phyloP scores from a whole-genome alignment of 2,797 vertebrate species.

The Chlorospingus semifuscus region DNA sequence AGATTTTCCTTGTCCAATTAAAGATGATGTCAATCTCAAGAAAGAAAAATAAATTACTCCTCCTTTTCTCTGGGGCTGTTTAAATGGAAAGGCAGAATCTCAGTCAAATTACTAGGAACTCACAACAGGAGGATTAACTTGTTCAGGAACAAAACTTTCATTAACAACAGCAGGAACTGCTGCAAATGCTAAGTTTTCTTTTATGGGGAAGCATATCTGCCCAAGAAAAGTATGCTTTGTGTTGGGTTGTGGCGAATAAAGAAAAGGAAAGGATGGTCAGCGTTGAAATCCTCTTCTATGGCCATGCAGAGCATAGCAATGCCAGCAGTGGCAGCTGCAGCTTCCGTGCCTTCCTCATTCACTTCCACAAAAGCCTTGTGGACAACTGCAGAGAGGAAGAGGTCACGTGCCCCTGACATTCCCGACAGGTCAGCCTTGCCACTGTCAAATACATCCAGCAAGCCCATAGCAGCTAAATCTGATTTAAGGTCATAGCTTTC shows the following conservation, averaged over 20 bases:
- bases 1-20: not conserved
- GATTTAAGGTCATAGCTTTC: slow-evolving; percentile 82
- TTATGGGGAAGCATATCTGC: slow-evolving; percentile 82
- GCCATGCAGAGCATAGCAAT: slow-evolving; percentile 56
- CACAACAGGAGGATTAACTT: not conserved
- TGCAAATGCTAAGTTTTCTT: not conserved
- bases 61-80: not conserved
- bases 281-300: slow-evolving; percentile 79
- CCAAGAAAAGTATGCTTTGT: slow-evolving; percentile 85
- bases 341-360: slow-evolving; percentile 94
- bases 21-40: not conserved
- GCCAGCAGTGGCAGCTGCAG: slow-evolving; percentile 86
- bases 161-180: not conserved
- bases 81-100: not conserved
- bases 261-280: slow-evolving; percentile 92
- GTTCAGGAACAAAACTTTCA: not conserved
- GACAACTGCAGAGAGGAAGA: slow-evolving; percentile 86
- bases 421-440: slow-evolving; percentile 86
- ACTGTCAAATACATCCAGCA: slow-evolving; percentile 80
- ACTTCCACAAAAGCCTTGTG: slow-evolving; percentile 95
- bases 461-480: slow-evolving; percentile 79
- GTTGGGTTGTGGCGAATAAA: slow-evolving; percentile 87
- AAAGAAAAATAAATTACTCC: not conserved
- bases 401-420: slow-evolving; percentile 80
- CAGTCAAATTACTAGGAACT: not conserved